Evolutionary conservation across 2,113 vertebrate genomes (phyloP), one percentile per base, ranked within the genome.

Genomic region (Tachycineta bicolor): DNA sequence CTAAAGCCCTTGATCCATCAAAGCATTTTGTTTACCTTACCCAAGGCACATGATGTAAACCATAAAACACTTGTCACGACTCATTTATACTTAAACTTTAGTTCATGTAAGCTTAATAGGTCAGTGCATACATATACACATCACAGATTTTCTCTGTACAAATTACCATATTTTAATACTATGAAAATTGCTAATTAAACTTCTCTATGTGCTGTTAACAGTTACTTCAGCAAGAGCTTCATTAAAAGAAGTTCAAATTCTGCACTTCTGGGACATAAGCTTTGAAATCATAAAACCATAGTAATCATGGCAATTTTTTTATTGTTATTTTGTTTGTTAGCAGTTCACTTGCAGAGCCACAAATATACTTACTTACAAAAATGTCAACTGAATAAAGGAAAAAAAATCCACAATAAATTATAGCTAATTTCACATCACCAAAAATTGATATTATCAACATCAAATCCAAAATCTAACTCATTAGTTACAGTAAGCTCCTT

Each of bases 231-330:
- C 3, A 53, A 39, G 12, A 70, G 5, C 6, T 81, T 70, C 60
- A 41, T 68, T 43, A 62, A 23, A 73, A 69, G 17, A 43, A 34
- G 3, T 46, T 77, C 12, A 34, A 43, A 52, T 90, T 76, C 25
- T 6, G 11, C 2, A 3, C 6, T 49, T 47, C 7, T 26, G 49
- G 31, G 20, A n/a, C 11, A 55, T 6, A 68, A 68, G 3, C 0
- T 75, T 89, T 85, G 5, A 50, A 83, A 63, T 70, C 13, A 79
- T 20, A 71, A 55, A 34, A 3, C 15, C 26, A 3, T 3, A 71
- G 4, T 12, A 60, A 76, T 49, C 10, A 34, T 21, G 3, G 3
- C 17, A 3, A 7, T 2, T 29, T 69, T 58, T 46, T 39, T 3
- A 37, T 8, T 1, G 7, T 39, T 10, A 9, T 56, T 74, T 86